Evolutionary conservation across 2,113 vertebrate genomes (phyloP).

Genomic region (Lynx canadensis): DNA sequence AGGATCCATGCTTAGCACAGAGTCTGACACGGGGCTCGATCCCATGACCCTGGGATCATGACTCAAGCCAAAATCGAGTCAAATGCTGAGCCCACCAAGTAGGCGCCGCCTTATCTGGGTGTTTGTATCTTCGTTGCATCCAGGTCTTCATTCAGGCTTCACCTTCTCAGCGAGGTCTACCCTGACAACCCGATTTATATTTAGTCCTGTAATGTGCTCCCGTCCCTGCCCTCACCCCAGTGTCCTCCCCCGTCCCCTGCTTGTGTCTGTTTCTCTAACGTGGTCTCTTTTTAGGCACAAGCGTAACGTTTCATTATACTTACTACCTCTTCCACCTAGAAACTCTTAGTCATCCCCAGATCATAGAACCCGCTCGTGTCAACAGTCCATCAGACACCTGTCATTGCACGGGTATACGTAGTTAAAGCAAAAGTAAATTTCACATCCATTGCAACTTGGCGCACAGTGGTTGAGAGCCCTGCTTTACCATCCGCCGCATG

Average conservation of each 20-base stretch:
- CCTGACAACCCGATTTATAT: neutral
- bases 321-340: neutral
- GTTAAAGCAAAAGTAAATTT: neutral
- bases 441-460: neutral
- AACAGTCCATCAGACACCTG: neutral
- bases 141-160: neutral
- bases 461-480: neutral
- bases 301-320: neutral
- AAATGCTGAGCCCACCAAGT: too few relatives aligned
- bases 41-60: too few relatives aligned
- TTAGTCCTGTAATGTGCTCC: neutral
- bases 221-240: neutral
- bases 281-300: neutral
- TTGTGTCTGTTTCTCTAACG: neutral
- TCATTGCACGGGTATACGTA: neutral
- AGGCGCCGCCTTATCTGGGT: neutral
- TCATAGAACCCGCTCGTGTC: neutral
- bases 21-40: too few relatives aligned
- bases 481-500: neutral
- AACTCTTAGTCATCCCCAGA: neutral
- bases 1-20: too few relatives aligned
- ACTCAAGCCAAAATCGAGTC: too few relatives aligned
- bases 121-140: neutral
- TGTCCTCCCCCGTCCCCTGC: neutral
- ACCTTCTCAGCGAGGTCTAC: neutral